Conservation (phyloP, 2,888 invertebrate species). For the Cerceris ruficornis region DNA sequence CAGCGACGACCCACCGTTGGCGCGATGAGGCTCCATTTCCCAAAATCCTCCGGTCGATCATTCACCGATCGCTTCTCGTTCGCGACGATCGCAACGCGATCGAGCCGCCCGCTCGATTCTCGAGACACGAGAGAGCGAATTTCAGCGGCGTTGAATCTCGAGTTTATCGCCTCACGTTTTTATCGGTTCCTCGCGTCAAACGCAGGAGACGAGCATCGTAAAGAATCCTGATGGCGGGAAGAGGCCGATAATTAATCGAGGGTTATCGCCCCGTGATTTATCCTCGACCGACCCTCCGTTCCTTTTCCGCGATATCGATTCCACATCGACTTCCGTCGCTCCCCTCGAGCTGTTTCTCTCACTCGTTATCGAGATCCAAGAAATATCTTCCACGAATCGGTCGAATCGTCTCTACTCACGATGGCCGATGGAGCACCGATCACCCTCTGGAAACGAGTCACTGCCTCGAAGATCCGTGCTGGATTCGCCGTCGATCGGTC, state of each 20-base stretch:
- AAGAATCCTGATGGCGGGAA: slow-evolving; percentile 5
- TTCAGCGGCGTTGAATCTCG: slow-evolving; percentile 3
- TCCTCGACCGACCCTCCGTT: slow-evolving; percentile 34
- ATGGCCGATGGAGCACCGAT: background rate
- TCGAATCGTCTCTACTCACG: background rate
- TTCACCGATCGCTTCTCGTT: slow-evolving; percentile 26
- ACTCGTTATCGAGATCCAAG: slow-evolving; percentile 45
- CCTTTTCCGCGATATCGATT: slow-evolving; percentile 31
- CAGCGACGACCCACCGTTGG: slow-evolving; percentile 48
- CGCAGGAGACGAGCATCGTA: slow-evolving; percentile 26
- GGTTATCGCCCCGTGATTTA: slow-evolving; percentile 57
- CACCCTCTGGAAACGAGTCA: too few species aligned
- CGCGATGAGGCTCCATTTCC: slow-evolving; percentile 55
- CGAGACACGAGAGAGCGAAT: slow-evolving; percentile 4
- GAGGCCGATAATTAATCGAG: slow-evolving; percentile 49
- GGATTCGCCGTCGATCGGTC: too few species aligned
- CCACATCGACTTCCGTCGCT: slow-evolving; percentile 44
- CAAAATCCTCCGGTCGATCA: slow-evolving; percentile 13
- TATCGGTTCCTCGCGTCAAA: slow-evolving; percentile 22
- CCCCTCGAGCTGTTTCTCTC: slow-evolving; percentile 9
- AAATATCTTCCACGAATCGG: slow-evolving; percentile 28
- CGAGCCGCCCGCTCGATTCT: too few species aligned
- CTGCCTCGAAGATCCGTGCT: too few species aligned
- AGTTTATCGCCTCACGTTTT: slow-evolving; percentile 23
- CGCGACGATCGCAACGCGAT: slow-evolving; percentile 14